Percentiles rank a stretch among this genome's conserved stretches.
phyloP scores from a whole-genome alignment of 2,113 vertebrate species.

The Myotis yumanensis region DNA sequence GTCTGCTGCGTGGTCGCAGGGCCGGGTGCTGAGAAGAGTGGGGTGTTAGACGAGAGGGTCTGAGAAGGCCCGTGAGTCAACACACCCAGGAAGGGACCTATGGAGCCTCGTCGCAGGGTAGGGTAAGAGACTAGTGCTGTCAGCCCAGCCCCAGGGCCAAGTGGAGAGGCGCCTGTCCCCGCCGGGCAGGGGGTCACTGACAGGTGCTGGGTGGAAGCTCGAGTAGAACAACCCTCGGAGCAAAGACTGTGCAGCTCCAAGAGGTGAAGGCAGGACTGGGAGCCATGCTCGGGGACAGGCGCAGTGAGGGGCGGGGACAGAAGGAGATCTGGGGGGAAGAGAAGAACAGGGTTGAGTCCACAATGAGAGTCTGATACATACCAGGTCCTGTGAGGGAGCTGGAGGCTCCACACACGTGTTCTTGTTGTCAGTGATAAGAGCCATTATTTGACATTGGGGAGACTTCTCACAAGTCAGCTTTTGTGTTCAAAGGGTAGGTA shows the following conservation, averaged over 20 bases:
- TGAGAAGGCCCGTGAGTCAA: not conserved
- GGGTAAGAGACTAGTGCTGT: not conserved
- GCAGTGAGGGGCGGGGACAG: not conserved
- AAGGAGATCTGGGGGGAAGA: not conserved
- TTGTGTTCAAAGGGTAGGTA: not conserved
- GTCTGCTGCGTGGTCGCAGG: rapidly evolving
- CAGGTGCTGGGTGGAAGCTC: not conserved
- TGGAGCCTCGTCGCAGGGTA: too few relatives aligned
- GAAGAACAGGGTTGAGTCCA: too few relatives aligned
- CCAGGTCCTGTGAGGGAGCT: not conserved
- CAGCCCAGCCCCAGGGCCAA: too few relatives aligned
- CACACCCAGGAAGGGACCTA: not conserved
- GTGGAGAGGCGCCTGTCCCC: not conserved
- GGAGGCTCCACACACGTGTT: not conserved
- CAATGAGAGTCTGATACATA: too few relatives aligned
- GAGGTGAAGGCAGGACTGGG: not conserved
- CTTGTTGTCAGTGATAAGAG: not conserved
- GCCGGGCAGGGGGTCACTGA: not conserved
- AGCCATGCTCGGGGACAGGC: not conserved
- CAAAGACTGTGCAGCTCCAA: not conserved
- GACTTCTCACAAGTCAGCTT: not conserved
- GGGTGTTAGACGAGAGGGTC: rapidly evolving
- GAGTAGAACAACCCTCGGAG: too few relatives aligned
- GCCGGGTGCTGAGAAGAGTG: not conserved
- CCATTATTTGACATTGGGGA: not conserved